A percentile compares a stretch with the other conserved stretches of the same genome.
Evolutionary conservation across 2,888 invertebrate genomes (phyloP).

Genomic region (Macroteleia sp.): DNA sequence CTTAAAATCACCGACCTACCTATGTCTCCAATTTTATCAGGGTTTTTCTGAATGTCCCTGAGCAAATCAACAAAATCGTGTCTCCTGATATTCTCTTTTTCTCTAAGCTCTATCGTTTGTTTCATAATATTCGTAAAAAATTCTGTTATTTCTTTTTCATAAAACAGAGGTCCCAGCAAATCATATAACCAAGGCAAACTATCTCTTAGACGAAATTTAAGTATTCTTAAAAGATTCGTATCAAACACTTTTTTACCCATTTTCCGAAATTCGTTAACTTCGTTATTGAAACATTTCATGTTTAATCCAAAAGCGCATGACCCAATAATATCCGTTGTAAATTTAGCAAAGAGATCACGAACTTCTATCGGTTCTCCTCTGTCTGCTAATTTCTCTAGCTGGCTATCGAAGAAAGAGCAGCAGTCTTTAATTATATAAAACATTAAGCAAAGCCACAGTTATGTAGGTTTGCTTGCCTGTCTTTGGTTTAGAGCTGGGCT

Average conservation of each 20-base stretch:
- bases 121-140: constrained; percentile 78
- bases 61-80: constrained; percentile 84
- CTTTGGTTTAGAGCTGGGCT: too few species aligned
- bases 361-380: constrained; percentile 71
- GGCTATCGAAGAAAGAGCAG: constrained; percentile 81
- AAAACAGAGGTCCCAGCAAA: constrained; percentile 63
- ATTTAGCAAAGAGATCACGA: constrained; percentile 80
- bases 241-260: constrained; percentile 78
- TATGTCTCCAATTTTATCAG: constrained; percentile 68
- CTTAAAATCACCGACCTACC: too few species aligned
- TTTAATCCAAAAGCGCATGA: constrained; percentile 84
- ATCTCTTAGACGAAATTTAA: constrained; percentile 68
- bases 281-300: constrained; percentile 79
- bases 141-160: constrained; percentile 69
- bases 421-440: constrained; percentile 84
- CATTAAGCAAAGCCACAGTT: too few species aligned
- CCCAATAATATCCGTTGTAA: constrained; percentile 84
- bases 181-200: constrained; percentile 69
- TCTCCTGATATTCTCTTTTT: constrained; percentile 78
- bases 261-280: constrained; percentile 79
- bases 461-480: too few species aligned
- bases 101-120: constrained; percentile 79
- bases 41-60: constrained; percentile 75
- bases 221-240: constrained; percentile 45
- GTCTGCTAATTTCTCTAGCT: constrained; percentile 77